phyloP scores from a whole-genome alignment of 1,140 invertebrate species.

The Dolichoris vasculosae region DNA sequence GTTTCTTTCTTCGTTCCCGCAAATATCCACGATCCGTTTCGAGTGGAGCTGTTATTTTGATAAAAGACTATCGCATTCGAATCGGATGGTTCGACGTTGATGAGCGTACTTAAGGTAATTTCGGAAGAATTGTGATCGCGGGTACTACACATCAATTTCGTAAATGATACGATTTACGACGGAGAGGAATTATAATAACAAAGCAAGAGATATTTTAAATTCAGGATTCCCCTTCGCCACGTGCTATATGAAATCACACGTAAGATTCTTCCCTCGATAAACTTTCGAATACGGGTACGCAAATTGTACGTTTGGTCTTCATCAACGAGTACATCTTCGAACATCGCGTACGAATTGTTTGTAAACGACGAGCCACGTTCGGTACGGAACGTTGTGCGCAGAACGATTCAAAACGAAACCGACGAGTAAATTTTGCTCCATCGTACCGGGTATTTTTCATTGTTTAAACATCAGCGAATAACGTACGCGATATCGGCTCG shows the following conservation, averaged over 20 bases:
- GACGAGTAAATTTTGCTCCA: neutral
- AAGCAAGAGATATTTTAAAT: slow-evolving; percentile 2
- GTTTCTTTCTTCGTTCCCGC: neutral
- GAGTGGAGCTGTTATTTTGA: slow-evolving; percentile 18
- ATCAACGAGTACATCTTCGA: neutral
- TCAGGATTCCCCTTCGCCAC: slow-evolving; percentile 14
- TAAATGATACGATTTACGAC: slow-evolving; percentile 9
- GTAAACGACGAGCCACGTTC: neutral
- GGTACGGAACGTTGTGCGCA: neutral
- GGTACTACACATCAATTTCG: neutral
- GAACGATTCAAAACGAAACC: neutral
- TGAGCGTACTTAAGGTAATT: neutral
- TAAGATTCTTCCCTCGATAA: slow-evolving; percentile 25
- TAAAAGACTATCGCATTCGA: neutral
- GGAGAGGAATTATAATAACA: slow-evolving; percentile 22
- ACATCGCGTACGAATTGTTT: neutral
- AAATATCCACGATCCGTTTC: too few species aligned
- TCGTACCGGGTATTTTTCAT: too few species aligned
- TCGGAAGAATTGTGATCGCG: neutral
- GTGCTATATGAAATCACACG: neutral
- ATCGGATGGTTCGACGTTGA: slow-evolving; percentile 9
- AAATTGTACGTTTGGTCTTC: slow-evolving; percentile 9
- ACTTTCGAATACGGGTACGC: neutral
- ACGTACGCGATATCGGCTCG: neutral
- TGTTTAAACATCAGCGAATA: neutral